phyloP scores from a whole-genome alignment of 2,888 invertebrate genomes.

The Iphiclides podalirius region DNA sequence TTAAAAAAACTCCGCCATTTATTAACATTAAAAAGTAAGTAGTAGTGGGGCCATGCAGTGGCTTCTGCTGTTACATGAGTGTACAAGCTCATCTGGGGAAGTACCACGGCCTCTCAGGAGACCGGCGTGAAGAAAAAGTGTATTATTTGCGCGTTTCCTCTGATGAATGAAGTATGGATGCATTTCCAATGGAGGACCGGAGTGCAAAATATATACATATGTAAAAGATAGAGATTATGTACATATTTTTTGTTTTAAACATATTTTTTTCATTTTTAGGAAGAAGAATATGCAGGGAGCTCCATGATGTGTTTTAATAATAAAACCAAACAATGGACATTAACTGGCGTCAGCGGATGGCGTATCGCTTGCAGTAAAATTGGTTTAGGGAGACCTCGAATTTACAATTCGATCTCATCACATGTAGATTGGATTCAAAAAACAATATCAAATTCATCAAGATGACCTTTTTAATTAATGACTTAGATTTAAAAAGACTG shows the following conservation, averaged over 20 bases:
- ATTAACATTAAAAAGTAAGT: no score
- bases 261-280: conserved; percentile 67
- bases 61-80: no score
- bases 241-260: neutral
- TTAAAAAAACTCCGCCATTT: no score
- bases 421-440: conserved; percentile 92
- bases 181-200: no score
- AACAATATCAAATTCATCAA: conserved; percentile 81
- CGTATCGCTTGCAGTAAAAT: conserved; percentile 90
- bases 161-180: no score
- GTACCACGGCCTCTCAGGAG: no score
- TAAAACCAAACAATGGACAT: conserved; percentile 86
- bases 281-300: conserved; percentile 93
- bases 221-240: neutral
- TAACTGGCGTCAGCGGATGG: conserved; percentile 91
- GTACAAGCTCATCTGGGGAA: no score
- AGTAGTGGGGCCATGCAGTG: no score
- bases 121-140: no score
- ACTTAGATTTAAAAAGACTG: conserved; percentile 47
- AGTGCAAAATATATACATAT: no score
- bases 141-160: no score
- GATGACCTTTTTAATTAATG: conserved; percentile 47
- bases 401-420: conserved; percentile 90
- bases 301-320: conserved; percentile 90
- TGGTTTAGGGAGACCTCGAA: conserved; percentile 87